phyloP scores from a whole-genome alignment of 2,888 invertebrate genomes.

The Lasioglossum malachurum region DNA sequence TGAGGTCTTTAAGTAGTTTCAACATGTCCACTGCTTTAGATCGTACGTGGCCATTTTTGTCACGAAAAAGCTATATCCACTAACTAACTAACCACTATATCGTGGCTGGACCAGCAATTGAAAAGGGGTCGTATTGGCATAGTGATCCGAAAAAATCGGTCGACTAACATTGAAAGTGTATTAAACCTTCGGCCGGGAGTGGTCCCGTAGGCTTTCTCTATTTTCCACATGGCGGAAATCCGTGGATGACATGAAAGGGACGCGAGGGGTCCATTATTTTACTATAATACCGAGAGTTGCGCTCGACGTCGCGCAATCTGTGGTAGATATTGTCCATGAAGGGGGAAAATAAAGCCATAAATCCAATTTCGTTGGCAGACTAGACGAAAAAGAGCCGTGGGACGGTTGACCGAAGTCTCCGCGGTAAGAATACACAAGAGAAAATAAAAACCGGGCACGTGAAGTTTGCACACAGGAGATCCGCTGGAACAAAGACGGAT shows the following conservation, averaged over 20 bases:
- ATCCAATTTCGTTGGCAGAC: constrained; percentile 65
- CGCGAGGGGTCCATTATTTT: constrained; percentile 68
- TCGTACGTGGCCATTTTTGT: too few species aligned
- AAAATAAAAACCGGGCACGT: constrained; percentile 3
- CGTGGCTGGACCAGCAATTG: neutral
- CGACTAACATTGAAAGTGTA: constrained; percentile 37
- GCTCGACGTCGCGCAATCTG: constrained; percentile 65
- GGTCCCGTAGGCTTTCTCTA: constrained; percentile 17
- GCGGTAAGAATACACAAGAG: constrained; percentile 11
- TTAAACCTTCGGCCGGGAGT: constrained; percentile 29
- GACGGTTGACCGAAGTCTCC: constrained; percentile 18
- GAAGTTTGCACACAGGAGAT: constrained; percentile 16
- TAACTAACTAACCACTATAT: too few species aligned
- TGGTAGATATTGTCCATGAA: constrained; percentile 70
- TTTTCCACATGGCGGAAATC: constrained; percentile 43
- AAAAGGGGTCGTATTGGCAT: neutral
- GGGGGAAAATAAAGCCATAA: constrained; percentile 73
- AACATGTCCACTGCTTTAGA: too few species aligned
- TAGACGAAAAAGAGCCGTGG: constrained; percentile 28
- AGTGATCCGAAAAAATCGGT: constrained; percentile 34
- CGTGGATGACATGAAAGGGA: constrained; percentile 58
- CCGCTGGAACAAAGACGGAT: constrained; percentile 4
- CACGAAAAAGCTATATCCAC: too few species aligned
- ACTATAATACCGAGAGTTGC: constrained; percentile 60
- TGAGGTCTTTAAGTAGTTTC: too few species aligned